Evolutionary conservation across 2,888 invertebrate species (phyloP).

Genomic region (Stratiomys singularior): DNA sequence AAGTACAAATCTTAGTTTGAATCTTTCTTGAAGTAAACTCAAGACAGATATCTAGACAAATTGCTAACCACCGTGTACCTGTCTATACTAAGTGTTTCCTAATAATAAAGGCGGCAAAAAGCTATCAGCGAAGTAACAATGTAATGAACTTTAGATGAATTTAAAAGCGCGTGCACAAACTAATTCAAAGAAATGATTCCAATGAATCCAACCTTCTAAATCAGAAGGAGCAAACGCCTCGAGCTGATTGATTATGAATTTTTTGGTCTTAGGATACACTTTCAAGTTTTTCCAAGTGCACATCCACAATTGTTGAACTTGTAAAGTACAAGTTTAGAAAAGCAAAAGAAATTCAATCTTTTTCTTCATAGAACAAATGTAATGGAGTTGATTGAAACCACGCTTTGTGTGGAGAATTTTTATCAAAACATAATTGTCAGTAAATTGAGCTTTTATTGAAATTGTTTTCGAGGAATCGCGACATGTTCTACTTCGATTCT

Average conservation of each 20-base stretch:
- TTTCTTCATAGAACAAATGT: no score
- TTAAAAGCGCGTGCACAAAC: conserved; percentile 17
- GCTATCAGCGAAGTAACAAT: background rate
- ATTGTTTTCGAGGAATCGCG: no score
- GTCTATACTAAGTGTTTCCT: background rate
- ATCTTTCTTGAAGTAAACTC: background rate
- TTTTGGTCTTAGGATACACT: background rate
- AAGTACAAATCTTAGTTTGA: background rate
- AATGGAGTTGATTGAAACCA: no score
- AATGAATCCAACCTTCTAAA: background rate
- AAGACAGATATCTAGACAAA: background rate
- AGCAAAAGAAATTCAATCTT: no score
- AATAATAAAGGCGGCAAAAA: conserved; percentile 2
- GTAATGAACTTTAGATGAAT: conserved; percentile 8
- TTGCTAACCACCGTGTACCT: background rate
- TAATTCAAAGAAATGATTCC: background rate
- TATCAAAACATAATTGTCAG: no score
- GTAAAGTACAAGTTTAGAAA: no score
- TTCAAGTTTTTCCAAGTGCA: background rate
- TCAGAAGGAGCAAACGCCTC: background rate
- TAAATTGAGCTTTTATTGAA: no score
- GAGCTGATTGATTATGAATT: conserved; percentile 14
- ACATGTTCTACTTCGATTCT: no score
- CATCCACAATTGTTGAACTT: background rate
- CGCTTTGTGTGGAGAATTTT: no score